A percentile compares a stretch with the other conserved stretches of the same genome.
phyloP scores from a whole-genome alignment of 2,888 invertebrate genomes.

The Alsophila aescularia region DNA sequence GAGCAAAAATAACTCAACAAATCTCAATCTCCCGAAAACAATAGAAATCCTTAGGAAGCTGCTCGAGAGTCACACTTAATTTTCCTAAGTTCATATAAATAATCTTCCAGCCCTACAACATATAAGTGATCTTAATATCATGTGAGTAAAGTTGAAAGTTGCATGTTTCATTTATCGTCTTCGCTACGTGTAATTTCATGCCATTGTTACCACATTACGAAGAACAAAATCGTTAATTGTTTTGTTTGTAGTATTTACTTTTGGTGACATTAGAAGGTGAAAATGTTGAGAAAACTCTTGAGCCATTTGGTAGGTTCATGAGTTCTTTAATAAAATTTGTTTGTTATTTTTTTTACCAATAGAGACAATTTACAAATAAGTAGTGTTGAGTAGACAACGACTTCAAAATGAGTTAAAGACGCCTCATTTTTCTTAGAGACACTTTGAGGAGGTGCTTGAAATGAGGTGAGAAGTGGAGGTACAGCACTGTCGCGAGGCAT shows the following conservation, averaged over 20 bases:
- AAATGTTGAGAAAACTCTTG: too few species aligned
- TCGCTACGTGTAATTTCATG: slow-evolving; percentile 5
- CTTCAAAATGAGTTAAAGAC: too few species aligned
- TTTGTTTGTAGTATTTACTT: background rate
- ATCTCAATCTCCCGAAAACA: slow-evolving; percentile 15
- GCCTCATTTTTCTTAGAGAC: too few species aligned
- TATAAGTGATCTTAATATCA: background rate
- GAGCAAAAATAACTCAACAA: slow-evolving; percentile 8
- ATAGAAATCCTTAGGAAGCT: slow-evolving; percentile 14
- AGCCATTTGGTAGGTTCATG: too few species aligned
- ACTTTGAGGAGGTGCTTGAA: too few species aligned
- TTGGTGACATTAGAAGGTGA: background rate
- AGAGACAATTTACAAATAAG: too few species aligned
- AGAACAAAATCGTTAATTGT: slow-evolving; percentile 5
- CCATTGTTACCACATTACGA: slow-evolving; percentile 1
- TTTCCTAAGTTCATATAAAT: slow-evolving; percentile 4
- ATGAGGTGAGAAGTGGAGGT: too few species aligned
- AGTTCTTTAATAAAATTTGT: too few species aligned
- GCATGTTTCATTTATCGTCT: background rate
- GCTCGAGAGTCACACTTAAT: slow-evolving; percentile 5
- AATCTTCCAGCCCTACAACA: background rate
- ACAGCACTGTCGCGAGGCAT: too few species aligned
- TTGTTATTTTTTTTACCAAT: too few species aligned
- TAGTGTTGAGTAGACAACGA: too few species aligned
- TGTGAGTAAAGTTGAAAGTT: background rate